phyloP scores from a whole-genome alignment of 2,888 invertebrate genomes.

The Xylota sylvarum region DNA sequence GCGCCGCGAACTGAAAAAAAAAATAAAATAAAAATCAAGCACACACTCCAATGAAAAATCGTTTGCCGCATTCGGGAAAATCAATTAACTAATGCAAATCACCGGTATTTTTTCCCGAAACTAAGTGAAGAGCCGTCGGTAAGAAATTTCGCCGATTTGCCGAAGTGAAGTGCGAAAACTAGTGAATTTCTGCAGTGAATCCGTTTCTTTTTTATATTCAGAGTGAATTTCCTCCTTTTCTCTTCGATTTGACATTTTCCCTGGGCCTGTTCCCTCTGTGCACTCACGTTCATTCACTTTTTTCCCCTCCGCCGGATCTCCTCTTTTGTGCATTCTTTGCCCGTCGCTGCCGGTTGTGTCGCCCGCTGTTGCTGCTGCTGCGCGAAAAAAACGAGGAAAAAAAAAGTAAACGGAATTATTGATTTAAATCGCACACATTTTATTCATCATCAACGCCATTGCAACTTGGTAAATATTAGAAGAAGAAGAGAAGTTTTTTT shows the following conservation, averaged over 20 bases:
- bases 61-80: constrained; percentile 12
- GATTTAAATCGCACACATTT: constrained; percentile 73
- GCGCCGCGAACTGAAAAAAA: constrained; percentile 55
- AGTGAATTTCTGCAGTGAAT: constrained; percentile 71
- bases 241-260: constrained; percentile 73
- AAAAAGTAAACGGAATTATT: constrained; percentile 57
- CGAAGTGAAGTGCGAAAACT: constrained; percentile 63
- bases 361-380: constrained; percentile 71
- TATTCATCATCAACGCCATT: constrained; percentile 71
- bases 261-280: constrained; percentile 69
- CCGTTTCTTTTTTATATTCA: background rate
- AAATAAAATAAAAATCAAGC: constrained; percentile 11
- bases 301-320: constrained; percentile 64
- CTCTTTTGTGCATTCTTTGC: constrained; percentile 66
- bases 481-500: constrained; percentile 17
- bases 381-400: constrained; percentile 60
- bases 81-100: constrained; percentile 2
- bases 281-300: constrained; percentile 76
- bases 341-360: constrained; percentile 69
- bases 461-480: constrained; percentile 75
- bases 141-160: constrained; percentile 6
- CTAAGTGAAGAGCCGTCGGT: constrained; percentile 6
- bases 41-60: constrained; percentile 1
- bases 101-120: constrained; percentile 2
- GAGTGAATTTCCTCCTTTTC: constrained; percentile 60